Percentiles rank a stretch among this genome's conserved stretches.
Evolutionary conservation across 2,113 vertebrate species (phyloP).

Genomic region (Trematomus loennbergii): DNA sequence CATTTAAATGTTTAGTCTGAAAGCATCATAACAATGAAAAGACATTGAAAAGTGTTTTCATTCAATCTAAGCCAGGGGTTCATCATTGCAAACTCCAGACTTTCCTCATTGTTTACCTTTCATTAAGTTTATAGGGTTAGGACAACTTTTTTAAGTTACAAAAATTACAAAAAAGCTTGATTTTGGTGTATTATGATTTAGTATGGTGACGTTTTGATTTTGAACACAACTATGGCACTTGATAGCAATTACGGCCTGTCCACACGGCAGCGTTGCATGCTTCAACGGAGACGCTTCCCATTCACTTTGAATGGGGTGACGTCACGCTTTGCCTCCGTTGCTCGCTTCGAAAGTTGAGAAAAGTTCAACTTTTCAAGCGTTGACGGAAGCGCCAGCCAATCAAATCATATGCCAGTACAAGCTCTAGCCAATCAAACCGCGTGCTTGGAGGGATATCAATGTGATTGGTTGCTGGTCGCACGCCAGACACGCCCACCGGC

Average conservation of each 20-base stretch:
- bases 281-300: too few relatives aligned
- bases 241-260: neutral
- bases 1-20: slow-evolving; percentile 52
- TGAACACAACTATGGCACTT: neutral
- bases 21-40: slow-evolving; percentile 30
- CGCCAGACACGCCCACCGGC: too few relatives aligned
- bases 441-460: too few relatives aligned
- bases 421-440: too few relatives aligned
- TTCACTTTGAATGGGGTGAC: too few relatives aligned
- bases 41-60: neutral
- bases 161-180: neutral
- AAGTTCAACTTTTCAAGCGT: too few relatives aligned
- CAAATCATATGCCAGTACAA: too few relatives aligned
- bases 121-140: neutral
- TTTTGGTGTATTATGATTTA: neutral
- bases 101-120: neutral
- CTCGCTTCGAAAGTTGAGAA: too few relatives aligned
- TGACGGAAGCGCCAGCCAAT: too few relatives aligned
- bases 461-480: too few relatives aligned
- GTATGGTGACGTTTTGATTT: neutral
- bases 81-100: neutral
- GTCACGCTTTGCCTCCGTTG: too few relatives aligned
- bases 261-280: too few relatives aligned
- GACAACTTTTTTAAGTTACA: neutral
- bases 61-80: neutral